Conservation (phyloP, 1,140 invertebrate species). For the Plectrocnemia conspersa region DNA sequence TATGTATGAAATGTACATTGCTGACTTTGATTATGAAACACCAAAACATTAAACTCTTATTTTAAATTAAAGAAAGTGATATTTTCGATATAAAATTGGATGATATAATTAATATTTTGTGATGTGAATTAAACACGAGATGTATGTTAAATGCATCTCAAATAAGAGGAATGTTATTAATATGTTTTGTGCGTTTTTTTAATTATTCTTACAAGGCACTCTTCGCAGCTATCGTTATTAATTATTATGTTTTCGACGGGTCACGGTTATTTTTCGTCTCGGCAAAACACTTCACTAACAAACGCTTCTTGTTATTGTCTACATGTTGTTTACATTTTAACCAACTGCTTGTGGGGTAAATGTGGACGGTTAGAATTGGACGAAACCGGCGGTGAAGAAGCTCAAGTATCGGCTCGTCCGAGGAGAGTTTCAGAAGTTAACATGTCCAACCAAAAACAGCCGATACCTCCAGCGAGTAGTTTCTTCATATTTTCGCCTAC, state of each 20-base stretch:
- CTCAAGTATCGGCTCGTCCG: slow-evolving; percentile 66
- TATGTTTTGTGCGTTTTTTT: too few species aligned
- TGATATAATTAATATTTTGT: too few species aligned
- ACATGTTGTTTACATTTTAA: slow-evolving; percentile 22
- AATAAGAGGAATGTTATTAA: too few species aligned
- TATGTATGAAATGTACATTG: too few species aligned
- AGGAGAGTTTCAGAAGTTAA: slow-evolving; percentile 89
- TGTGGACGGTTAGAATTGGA: slow-evolving; percentile 44
- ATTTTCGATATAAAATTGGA: too few species aligned
- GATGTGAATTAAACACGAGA: too few species aligned
- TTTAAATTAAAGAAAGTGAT: too few species aligned
- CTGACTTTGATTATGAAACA: too few species aligned
- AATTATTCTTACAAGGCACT: too few species aligned
- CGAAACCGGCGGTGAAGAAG: slow-evolving; percentile 54
- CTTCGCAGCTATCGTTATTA: too few species aligned
- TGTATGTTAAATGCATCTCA: too few species aligned
- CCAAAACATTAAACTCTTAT: too few species aligned
- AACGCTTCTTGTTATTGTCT: slow-evolving; percentile 22
- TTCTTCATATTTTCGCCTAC: slow-evolving; percentile 95
- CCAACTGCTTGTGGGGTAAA: not conserved
- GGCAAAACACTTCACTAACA: slow-evolving; percentile 16
- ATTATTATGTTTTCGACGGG: not conserved
- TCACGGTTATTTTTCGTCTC: not conserved
- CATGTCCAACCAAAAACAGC: slow-evolving; percentile 79
- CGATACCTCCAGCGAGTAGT: slow-evolving; percentile 90